Base-by-base conservation (phyloP, 2,797 vertebrate genomes). In the Diceros bicornis region DNA sequence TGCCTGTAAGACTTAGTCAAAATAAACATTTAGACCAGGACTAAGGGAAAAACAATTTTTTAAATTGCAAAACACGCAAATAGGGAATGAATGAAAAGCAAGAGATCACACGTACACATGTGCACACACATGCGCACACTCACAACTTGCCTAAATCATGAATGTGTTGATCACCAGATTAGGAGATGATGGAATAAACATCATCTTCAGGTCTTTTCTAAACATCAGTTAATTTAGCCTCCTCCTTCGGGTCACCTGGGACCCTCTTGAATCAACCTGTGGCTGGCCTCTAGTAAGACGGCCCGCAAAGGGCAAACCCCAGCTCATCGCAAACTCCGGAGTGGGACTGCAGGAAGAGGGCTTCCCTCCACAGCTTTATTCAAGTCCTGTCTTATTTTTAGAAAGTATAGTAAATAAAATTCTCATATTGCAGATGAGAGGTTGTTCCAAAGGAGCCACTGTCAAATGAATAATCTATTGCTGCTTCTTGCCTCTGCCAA, bases 371-470 rank as follows among this genome's bases (percentile, higher is more conserved):
- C 25, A 78, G 47, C 69, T 92, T 84, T 37, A 72, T 62, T 68
- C n/a, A 74, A 87, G 34, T 34, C 13, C 18, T 62, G 7, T 47
- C 87, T 79, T 68, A 87, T 69, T 90, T 85, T 90, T 78, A 82
- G 66, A 90, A 75, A 34, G 21, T 50, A 59, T 5, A 81, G 25
- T 84, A 87, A 88, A 81, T 92, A 87, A 79, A 75, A 96, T 68
- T 78, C 27, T 77, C 61, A 71, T 50, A 78, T 57, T 92, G 34
- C 32, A 79, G 11, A 61, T 64, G 9, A 90, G 11, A 94, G n/a
- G 4, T 57, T 50, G 7, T 69, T 52, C 50, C 62, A 92, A 87
- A 87, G 10, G 21, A 74, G 75, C n/a, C 32, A 32, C 14, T 83
- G 34, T 32, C 29, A 95, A 91, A 89, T 32, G 34, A 74, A 84